Base-by-base conservation (phyloP, 2,888 invertebrate genomes). In the Pecten maximus region DNA sequence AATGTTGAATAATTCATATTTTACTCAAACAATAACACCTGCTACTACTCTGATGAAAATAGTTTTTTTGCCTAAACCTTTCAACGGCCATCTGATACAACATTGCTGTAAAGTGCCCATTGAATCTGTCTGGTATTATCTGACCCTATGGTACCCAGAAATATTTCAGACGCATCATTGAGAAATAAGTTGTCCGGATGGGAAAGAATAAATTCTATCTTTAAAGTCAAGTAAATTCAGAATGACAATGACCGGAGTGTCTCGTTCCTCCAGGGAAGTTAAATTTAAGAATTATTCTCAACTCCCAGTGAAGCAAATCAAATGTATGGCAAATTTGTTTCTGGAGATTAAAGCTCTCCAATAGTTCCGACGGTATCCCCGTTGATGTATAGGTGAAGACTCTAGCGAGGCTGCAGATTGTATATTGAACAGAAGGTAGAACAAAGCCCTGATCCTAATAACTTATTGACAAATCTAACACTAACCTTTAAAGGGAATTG, bases 291-390 rank as follows among this genome's bases (percentile, higher is more conserved):
- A 74, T 3, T 15, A 74, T 28, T 35, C 74, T 35, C 15, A 28
- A 74, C 74, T 74, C 74, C 74, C 28, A 74, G 35, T 6, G 74
- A 74, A 74, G 74, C 35, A 35, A 74, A 74, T 74, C 74, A 74
- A 23, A 35, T 74, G 74, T 74, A 74, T 74, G 35, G 74, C 35
- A 74, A 74, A 74, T 74, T 74, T 35, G 74, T 74, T 74, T 74
- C 35, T 74, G 74, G 28, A 74, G 74, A 74, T 74, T 74, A 74
- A 74, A 74, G 35, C 74, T 35, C 74, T 4, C 12, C 74, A 35
- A 28, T 35, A 74, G 74, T 74, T 74, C 35, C 0, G 74, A 35
- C 74, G 74, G 35, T 35, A 74, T 74, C 35, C 74, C 15, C 74
- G 28, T 8, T 74, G 35, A 74, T 74, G 15, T 74, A 74, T 74